Base-by-base conservation (phyloP, 2,888 invertebrate species). In the Germaria angustata region DNA sequence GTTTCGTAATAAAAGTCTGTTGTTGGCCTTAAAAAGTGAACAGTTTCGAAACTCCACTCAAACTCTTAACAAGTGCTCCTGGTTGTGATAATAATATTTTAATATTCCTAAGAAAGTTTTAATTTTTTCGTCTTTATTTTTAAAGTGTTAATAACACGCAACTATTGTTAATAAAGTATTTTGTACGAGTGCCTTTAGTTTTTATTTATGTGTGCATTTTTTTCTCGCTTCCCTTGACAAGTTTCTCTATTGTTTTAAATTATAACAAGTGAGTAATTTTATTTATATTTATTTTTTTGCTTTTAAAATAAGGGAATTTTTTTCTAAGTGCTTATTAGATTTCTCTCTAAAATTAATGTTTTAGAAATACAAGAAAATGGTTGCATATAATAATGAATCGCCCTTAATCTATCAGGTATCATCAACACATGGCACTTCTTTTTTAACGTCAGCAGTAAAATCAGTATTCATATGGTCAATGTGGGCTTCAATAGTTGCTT, bases 11-110 rank as follows among this genome's bases (percentile, higher is more conserved):
- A 63, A 59, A 63, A 46, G 51, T 24, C 20, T 22, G 34, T 53
- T 61, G 28, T 1, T 3, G n/a, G 32, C 17, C 24, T 59, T n/a
- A 20, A 51, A 57, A 51, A 57, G 9, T 34, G 6, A 79, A 72
- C 41, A 72, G 79, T 79, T 59, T 15, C 5, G 1, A 59, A 72
- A 66, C 17, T 59, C 13, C 11, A 24, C 36, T 82, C 51, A 44
- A 66, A 65, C 57, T 20, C n/a, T 59, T 36, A 78, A 75, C 63
- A 81, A 77, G 61, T 63, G 55, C 24, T 65, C 32, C 24, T 13
- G 11, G 9, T 11, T 24, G 59, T 73, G 9, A 36, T 44, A n/a
- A 20, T 4, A 17, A 9, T 63, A 61, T 36, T 49, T 49, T 36
- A 24, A 79, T 32, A 51, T 36, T 41, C 0, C 9, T 22, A 11